Percentiles rank a stretch among this genome's conserved stretches.
phyloP scores from a whole-genome alignment of 2,888 invertebrate species.

The Frankliniella fusca region DNA sequence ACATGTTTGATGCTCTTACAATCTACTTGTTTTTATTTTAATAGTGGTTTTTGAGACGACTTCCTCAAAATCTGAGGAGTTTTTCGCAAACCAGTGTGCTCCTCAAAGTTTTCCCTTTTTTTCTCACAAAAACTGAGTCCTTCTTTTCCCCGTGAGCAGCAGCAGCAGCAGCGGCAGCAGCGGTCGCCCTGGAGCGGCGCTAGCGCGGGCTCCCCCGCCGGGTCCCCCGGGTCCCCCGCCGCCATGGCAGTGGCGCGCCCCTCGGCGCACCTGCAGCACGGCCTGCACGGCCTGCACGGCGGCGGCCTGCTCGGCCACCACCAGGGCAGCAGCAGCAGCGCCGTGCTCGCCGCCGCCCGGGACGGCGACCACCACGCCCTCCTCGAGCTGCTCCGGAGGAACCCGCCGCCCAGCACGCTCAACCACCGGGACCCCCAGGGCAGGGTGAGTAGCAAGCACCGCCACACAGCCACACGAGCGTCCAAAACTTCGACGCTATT shows the following conservation, averaged over 20 bases:
- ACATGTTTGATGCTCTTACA: no score
- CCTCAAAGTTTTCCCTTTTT: no score
- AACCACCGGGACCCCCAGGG: constrained; percentile 15
- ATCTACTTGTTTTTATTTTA: no score
- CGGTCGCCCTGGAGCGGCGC: neutral
- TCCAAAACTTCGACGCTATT: no score
- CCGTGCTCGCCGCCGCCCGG: neutral
- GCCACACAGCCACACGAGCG: no score
- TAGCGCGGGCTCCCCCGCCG: neutral
- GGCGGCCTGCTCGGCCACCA: neutral
- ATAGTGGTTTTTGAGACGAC: no score
- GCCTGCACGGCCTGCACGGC: neutral
- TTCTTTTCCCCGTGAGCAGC: no score
- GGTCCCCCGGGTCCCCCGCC: neutral
- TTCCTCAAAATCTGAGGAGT: no score
- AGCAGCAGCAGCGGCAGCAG: neutral
- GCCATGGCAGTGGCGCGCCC: neutral
- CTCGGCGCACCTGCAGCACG: no score
- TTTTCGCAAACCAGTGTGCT: no score
- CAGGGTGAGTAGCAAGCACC: neutral
- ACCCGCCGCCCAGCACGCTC: constrained; percentile 9
- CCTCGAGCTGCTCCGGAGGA: neutral
- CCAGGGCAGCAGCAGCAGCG: neutral
- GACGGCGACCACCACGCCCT: constrained; percentile 16
- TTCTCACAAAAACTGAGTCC: no score